A percentile compares a stretch with the other conserved stretches of the same genome.
Conservation (phyloP, 2,797 vertebrate genomes). For the Selene dorsalis region DNA sequence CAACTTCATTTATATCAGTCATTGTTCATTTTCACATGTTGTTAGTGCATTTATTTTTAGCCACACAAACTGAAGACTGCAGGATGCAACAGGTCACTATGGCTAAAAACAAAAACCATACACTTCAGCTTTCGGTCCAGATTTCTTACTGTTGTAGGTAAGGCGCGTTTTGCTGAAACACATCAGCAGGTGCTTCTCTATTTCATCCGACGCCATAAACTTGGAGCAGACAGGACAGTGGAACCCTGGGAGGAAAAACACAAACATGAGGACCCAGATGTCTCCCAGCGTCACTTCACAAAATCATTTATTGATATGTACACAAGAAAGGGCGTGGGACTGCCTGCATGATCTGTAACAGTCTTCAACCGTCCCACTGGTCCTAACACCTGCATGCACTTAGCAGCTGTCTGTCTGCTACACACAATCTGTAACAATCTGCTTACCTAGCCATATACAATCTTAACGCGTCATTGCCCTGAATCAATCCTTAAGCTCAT, state of each 20-base stretch:
- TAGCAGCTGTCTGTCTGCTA: conserved; percentile 8
- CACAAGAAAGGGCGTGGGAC: conserved; percentile 40
- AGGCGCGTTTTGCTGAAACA: conserved; percentile 97
- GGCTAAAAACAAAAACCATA: neutral
- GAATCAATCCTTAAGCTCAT: neutral
- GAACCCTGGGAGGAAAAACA: conserved; percentile 86
- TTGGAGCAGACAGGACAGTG: conserved; percentile 98
- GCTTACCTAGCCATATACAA: neutral
- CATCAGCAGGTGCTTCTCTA: conserved; percentile 97
- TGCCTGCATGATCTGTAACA: conserved; percentile 1
- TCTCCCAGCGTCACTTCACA: neutral
- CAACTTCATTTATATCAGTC: neutral
- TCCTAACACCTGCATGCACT: conserved; percentile 20
- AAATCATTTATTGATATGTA: conserved; percentile 47
- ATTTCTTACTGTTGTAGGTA: conserved; percentile 95
- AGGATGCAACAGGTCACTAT: neutral
- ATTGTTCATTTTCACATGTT: neutral
- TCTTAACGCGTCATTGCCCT: neutral
- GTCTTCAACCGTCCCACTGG: conserved; percentile 12
- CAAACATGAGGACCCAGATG: conserved; percentile 38
- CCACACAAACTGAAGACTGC: neutral
- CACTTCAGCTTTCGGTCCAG: neutral
- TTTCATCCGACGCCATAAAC: conserved; percentile 94
- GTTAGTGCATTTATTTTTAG: neutral
- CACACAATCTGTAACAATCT: conserved; percentile 46